These are phyloP conservation scores for Vespertilio murinus DNA, from an alignment of 2,797 vertebrate genomes.

Conservation along the genomic window DNA sequence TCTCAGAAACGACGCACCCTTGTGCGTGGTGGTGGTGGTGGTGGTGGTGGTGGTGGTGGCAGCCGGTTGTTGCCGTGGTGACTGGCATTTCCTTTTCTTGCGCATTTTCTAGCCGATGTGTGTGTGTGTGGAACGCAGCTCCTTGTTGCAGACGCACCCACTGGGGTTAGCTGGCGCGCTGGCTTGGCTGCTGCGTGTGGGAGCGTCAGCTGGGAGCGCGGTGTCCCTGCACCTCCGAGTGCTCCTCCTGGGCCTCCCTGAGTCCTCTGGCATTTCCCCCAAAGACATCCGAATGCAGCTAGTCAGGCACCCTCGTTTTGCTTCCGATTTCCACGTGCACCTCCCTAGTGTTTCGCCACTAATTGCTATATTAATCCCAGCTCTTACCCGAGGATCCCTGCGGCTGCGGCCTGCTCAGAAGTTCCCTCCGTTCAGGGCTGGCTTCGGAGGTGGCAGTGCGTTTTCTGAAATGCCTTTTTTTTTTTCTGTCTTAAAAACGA, in stretches of 20 bases:
- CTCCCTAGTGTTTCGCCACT: background rate
- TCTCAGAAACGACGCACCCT: rapidly evolving
- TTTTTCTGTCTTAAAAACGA: background rate
- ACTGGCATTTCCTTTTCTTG: background rate
- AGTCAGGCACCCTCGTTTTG: rapidly evolving
- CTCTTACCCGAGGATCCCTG: slow-evolving; percentile 21
- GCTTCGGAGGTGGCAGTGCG: slow-evolving; percentile 4
- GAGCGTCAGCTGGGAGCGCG: rapidly evolving
- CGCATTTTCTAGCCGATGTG: background rate
- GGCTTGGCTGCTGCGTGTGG: rapidly evolving
- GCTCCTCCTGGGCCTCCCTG: rapidly evolving
- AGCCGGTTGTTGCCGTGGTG: background rate
- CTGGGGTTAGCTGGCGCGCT: rapidly evolving
- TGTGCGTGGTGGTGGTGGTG: rapidly evolving
- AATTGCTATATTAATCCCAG: background rate
- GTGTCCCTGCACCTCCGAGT: rapidly evolving
- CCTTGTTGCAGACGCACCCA: rapidly evolving
- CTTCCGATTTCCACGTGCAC: background rate
- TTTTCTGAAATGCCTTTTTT: slow-evolving; percentile 22
- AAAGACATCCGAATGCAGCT: background rate
- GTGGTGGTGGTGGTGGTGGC: rapidly evolving
- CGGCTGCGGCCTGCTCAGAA: background rate
- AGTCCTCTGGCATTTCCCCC: background rate
- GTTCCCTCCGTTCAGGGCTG: background rate
- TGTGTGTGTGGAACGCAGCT: background rate